phyloP scores from a whole-genome alignment of 2,888 invertebrate species.

The Deroplatys truncata region DNA sequence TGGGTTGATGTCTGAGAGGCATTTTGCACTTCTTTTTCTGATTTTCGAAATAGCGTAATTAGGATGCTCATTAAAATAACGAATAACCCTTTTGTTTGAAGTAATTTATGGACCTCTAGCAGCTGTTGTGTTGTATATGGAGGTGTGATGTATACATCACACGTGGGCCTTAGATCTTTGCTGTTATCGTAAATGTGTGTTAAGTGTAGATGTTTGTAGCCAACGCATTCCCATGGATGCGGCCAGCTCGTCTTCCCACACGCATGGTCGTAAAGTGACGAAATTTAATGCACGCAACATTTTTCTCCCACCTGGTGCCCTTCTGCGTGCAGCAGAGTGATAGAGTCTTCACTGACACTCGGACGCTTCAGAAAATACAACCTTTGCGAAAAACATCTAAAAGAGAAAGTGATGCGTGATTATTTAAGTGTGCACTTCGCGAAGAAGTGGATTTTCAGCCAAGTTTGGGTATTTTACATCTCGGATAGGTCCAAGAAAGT shows the following conservation, averaged over 20 bases:
- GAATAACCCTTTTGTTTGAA: background rate
- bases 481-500: too few relatives aligned
- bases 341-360: background rate
- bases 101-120: background rate
- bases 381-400: background rate
- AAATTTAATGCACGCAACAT: background rate
- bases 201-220: background rate
- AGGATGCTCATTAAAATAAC: background rate
- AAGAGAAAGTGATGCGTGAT: background rate
- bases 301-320: background rate
- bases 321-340: background rate
- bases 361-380: background rate
- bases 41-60: background rate
- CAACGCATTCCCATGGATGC: background rate
- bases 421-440: too few relatives aligned
- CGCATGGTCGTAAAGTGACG: background rate
- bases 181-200: too few relatives aligned
- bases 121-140: background rate
- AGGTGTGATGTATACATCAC: background rate
- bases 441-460: too few relatives aligned
- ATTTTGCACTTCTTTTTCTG: too few relatives aligned
- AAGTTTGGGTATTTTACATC: too few relatives aligned
- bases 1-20: too few relatives aligned
- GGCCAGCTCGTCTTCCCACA: background rate
- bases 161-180: background rate